Evolutionary conservation across 2,888 invertebrate species (phyloP).

Genomic region (Parnassius smintheus): DNA sequence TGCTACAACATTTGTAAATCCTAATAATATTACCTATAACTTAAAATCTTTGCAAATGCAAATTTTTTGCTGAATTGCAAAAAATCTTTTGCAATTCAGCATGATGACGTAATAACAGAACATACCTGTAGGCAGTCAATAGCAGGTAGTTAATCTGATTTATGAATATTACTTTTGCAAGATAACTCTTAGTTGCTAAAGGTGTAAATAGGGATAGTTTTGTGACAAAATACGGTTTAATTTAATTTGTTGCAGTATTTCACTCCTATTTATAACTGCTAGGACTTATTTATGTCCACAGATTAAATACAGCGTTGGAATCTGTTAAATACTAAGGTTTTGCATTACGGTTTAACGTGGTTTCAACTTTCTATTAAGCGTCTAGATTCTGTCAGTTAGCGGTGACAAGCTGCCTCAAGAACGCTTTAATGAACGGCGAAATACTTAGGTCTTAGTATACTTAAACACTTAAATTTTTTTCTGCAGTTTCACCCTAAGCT

Average conservation of each 20-base stretch:
- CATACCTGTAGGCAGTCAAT: constrained; percentile 2
- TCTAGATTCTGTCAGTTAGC: constrained; percentile 25
- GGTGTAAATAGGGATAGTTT: constrained; percentile 27
- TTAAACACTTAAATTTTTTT: not conserved
- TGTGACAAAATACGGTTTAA: constrained; percentile 28
- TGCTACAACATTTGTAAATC: too few relatives aligned
- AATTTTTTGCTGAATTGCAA: too few relatives aligned
- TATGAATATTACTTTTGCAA: constrained; percentile 21
- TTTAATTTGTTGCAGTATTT: constrained; percentile 21
- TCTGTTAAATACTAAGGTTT: constrained; percentile 27
- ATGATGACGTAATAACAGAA: too few relatives aligned
- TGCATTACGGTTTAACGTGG: constrained; percentile 23
- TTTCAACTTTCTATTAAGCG: constrained; percentile 27
- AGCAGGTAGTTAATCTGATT: constrained; percentile 29
- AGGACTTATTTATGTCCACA: constrained; percentile 20
- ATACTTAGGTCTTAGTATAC: not conserved
- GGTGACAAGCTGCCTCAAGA: constrained; percentile 22
- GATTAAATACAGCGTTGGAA: constrained; percentile 23
- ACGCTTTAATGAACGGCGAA: constrained; percentile 23
- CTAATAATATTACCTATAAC: too few relatives aligned
- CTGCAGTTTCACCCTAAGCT: too few relatives aligned
- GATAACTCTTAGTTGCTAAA: constrained; percentile 18
- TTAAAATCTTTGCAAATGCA: too few relatives aligned
- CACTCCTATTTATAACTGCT: constrained; percentile 16
- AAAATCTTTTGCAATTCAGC: too few relatives aligned